Evolutionary conservation across 2,797 vertebrate species (phyloP), one percentile per base, ranked within the genome.

Genomic region (Melanotaenia boesemani): DNA sequence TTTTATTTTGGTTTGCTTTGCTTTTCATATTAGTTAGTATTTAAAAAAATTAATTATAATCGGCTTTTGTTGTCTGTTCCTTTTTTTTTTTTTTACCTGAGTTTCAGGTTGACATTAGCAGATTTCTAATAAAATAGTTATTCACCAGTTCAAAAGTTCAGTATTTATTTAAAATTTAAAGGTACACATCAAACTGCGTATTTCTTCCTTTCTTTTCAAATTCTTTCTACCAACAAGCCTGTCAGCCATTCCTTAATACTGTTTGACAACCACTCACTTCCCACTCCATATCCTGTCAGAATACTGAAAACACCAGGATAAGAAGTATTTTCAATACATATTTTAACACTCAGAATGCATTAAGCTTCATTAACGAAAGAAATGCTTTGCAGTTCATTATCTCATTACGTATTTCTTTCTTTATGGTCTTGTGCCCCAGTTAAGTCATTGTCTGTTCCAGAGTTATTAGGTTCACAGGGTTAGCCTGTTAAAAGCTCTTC

Each of bases 381-480:
- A 65, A 70, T 60, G 6, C 61, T 0, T 62, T 55, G 34, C 22
- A 20, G 67, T 37, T 37, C 15, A 22, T 50, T 32, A 22, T 26
- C 37, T 67, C 44, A n/a, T 26, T 66, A 57, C 34, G 63, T 63
- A 75, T 52, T 54, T 34, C 28, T 61, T 24, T 54, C 64, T 65
- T 76, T 65, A 52, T 70, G 46, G 41, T 36, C 32, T 60, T 50
- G 34, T 52, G 54, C 6, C 34, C 61, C 67, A 76, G 61, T 61
- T 75, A 63, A 57, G 55, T 76, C 55, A 30, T 69, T 59, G 74
- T 60, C 57, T 76, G 44, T 26, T 41, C 39, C 34, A 20, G 34
- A 59, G n/a, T 57, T 60, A 63, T 39, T 36, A 70, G 55, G 10
- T 70, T 41, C 34, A 68, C 54, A 41, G 6, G 36, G 15, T 18